phyloP scores from a whole-genome alignment of 2,888 invertebrate genomes.

The Malacosoma neustria region DNA sequence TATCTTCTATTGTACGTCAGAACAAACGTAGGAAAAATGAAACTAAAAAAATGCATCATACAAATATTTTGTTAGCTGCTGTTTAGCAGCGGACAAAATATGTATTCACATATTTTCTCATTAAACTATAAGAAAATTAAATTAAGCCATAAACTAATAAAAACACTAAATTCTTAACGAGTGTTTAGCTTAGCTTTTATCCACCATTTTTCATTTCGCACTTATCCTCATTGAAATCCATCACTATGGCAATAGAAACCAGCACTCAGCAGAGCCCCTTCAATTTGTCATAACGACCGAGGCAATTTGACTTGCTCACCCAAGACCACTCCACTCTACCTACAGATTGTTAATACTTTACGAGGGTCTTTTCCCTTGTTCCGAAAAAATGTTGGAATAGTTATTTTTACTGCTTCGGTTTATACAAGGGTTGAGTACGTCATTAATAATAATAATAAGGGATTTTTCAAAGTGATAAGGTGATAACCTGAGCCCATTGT shows the following conservation, averaged over 20 bases:
- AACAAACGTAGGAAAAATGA: too few species aligned
- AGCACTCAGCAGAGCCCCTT: conserved; percentile 17
- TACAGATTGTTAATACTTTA: conserved; percentile 7
- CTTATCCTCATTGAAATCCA: not conserved
- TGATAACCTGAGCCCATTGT: too few species aligned
- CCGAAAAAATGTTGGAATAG: not conserved
- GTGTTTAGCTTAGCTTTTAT: not conserved
- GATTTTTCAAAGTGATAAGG: too few species aligned
- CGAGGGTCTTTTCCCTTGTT: conserved; percentile 2
- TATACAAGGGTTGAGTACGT: not conserved
- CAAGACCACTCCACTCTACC: conserved; percentile 9
- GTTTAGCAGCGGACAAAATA: too few species aligned
- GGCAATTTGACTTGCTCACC: conserved; percentile 34
- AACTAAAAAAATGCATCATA: too few species aligned
- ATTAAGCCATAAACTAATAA: too few species aligned
- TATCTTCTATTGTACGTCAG: too few species aligned
- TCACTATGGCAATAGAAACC: not conserved
- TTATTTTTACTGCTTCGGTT: conserved; percentile 1
- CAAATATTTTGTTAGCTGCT: too few species aligned
- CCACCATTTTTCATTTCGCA: not conserved
- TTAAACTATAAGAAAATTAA: too few species aligned
- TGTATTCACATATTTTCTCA: too few species aligned
- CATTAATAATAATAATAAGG: too few species aligned
- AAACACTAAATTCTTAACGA: too few species aligned
- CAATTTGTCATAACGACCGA: conserved; percentile 41